Evolutionary conservation across 2,113 vertebrate genomes (phyloP), one percentile per base, ranked within the genome.

Genomic region (Vireo altiloquus): DNA sequence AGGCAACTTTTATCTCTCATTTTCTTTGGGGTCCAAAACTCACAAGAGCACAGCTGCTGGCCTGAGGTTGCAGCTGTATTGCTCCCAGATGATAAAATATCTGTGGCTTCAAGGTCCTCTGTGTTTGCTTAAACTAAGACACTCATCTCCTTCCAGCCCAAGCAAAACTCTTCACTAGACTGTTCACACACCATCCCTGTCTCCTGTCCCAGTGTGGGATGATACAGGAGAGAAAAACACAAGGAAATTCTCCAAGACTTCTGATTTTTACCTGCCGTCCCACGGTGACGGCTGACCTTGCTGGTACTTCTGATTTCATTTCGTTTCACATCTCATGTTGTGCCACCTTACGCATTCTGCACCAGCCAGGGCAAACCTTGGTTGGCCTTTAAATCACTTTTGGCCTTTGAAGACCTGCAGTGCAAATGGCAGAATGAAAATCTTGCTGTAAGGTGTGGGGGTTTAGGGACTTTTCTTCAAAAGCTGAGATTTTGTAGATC

Each of bases 31-130:
- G 68, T 92, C 68, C 79, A 81, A 88, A 63, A 77, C 71, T 92
- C 82, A 92, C 90, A 94, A 66, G 35, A 90, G 66, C 90, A 65
- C 85, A 96, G 82, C 90, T 93, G 92, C 90, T 66, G 71, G 50
- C 59, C 50, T 74, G 82, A 83, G 68, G 54, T 89, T 93, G 71
- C 59, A 83, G 68, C 47, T 90, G 27, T 83, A 70, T 92, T 93
- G 71, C 76, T 93, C 91, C 86, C 92, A 89, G 80, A 92, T 94
- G 94, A 92, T 61, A 90, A 96, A 94, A 92, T 70, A 87, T 59
- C 54, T 19, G 1, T 1, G 3, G 60, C 79, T 93, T 88, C 75
- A 93, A 93, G 90, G 79, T 79, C 63, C 21, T 90, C 49, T 57
- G 16, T 72, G 84, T 87, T 89, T 86, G 24, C 70, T 69, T 74